Conservation (phyloP, 2,113 vertebrate species). For the Colossoma macropomum region DNA sequence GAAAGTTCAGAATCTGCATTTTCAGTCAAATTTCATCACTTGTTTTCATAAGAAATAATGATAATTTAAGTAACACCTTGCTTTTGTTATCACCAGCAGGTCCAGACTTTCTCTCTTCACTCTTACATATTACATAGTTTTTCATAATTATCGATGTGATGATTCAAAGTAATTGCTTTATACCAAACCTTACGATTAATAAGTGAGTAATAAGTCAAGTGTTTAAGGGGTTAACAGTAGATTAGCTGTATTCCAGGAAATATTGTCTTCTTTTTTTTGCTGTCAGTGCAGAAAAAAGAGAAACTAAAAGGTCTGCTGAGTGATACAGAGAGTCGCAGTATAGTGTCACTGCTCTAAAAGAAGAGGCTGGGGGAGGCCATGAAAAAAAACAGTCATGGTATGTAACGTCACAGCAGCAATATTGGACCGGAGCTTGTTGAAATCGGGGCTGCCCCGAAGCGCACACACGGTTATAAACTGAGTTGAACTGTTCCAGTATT, state of each 20-base stretch:
- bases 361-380: not conserved
- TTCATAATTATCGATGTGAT: too few relatives aligned
- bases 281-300: not conserved
- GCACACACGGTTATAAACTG: slow-evolving; percentile 6
- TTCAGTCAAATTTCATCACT: too few relatives aligned
- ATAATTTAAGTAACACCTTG: too few relatives aligned
- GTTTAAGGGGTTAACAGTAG: not conserved
- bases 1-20: too few relatives aligned
- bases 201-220: not conserved
- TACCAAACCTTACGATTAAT: not conserved
- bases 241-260: not conserved
- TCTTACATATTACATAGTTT: too few relatives aligned
- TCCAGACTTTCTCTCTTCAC: too few relatives aligned
- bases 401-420: not conserved
- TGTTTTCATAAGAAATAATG: too few relatives aligned
- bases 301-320: not conserved
- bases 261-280: not conserved
- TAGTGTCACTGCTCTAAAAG: slow-evolving; percentile 6
- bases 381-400: slow-evolving; percentile 15
- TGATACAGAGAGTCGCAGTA: not conserved
- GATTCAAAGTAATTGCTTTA: too few relatives aligned
- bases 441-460: not conserved
- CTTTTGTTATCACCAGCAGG: too few relatives aligned
- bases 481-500: slow-evolving; percentile 18
- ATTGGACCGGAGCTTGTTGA: not conserved